These are phyloP conservation scores for Ommatoiulus sabulosus DNA, from an alignment of 2,888 invertebrate species.

Conservation along the genomic window DNA sequence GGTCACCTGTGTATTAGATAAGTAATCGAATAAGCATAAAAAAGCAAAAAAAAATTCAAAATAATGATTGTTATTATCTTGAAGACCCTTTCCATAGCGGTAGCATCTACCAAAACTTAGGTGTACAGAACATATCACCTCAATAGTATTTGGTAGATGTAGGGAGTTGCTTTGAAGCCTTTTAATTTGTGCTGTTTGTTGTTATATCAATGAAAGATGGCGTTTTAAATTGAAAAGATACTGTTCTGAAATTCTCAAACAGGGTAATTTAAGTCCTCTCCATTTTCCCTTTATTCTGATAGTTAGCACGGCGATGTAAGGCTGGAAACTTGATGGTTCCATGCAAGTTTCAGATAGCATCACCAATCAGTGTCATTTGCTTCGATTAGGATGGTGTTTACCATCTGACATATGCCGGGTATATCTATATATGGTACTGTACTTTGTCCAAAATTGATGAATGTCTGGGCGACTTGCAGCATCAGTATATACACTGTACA, in stretches of 20 bases:
- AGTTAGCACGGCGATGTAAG: not conserved
- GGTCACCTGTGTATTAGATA: not conserved
- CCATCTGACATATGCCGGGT: not conserved
- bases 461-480: not conserved
- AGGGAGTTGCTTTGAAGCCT: not conserved
- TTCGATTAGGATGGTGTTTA: not conserved
- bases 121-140: too few relatives aligned
- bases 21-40: too few relatives aligned
- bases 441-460: not conserved
- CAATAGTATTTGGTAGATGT: not conserved
- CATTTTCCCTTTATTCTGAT: not conserved
- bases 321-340: too few relatives aligned
- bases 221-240: not conserved
- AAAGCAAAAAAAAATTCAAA: not conserved
- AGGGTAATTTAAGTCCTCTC: not conserved
- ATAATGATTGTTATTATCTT: not conserved
- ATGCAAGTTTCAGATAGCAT: not conserved
- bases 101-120: not conserved
- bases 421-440: not conserved
- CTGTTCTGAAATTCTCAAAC: not conserved
- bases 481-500: not conserved
- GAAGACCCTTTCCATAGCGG: not conserved
- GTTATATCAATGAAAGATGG: constrained; percentile 1
- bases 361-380: not conserved
- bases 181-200: constrained; percentile 3